Conservation (phyloP, 2,888 invertebrate genomes). For the Caenorhabditis japonica region DNA sequence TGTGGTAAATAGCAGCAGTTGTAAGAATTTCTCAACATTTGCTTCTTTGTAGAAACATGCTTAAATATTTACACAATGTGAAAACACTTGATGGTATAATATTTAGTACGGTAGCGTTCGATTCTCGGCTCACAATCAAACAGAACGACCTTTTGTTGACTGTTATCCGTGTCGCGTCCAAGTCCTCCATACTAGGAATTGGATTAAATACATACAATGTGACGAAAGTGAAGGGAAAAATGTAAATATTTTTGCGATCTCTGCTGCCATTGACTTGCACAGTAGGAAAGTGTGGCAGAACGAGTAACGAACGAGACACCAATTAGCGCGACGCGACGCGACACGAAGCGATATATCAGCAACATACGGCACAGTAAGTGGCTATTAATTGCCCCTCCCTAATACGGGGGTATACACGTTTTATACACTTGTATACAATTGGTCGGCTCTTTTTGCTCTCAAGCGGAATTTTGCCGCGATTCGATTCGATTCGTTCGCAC, state of each 20-base stretch:
- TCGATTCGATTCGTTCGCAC: conserved; percentile 18
- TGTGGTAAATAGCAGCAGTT: background rate
- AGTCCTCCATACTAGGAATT: background rate
- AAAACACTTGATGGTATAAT: conserved; percentile 34
- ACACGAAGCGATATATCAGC: background rate
- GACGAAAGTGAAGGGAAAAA: background rate
- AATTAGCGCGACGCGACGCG: background rate
- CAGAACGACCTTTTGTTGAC: conserved; percentile 2
- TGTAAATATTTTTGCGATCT: no score
- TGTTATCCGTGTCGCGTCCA: background rate
- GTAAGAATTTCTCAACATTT: conserved; percentile 5
- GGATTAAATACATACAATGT: no score
- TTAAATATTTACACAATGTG: conserved; percentile 30
- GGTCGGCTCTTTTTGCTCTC: background rate
- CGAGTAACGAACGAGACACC: background rate
- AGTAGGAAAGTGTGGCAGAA: no score
- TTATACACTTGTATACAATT: no score
- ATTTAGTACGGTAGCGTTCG: background rate
- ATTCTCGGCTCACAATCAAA: background rate
- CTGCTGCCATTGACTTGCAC: background rate
- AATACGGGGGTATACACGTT: no score
- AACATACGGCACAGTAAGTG: background rate
- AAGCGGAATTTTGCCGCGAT: no score
- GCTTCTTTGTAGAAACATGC: conserved; percentile 3
- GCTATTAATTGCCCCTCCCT: conserved; percentile 3